Evolutionary conservation across 2,888 invertebrate genomes (phyloP), one percentile per base, ranked within the genome.

Genomic region (Altica lythri): DNA sequence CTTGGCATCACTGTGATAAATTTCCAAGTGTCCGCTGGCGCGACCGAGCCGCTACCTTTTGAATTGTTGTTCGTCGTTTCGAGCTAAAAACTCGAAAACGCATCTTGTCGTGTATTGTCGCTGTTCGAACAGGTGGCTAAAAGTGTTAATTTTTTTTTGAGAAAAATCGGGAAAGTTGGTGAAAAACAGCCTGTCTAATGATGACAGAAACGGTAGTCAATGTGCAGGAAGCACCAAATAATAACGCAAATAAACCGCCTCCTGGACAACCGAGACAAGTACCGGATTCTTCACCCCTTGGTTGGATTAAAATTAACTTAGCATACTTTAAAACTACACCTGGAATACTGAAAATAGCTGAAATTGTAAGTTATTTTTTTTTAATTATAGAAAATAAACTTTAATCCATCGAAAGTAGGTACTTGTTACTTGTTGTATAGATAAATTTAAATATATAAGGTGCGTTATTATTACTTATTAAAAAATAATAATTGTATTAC

Each of bases 131-230:
- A 54, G 54, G 54, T 54, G 54, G 37, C 48, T 13, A 14, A 22
- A 25, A 40, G 22, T 13, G 34, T 34, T 13, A 4, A 25, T 18
- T 38, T 38, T 38, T 38, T 6, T 22, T 14, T 18, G 18, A 1
- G 14, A 16, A 35, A 34, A 46, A 27, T 16, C 40, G 18, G 18
- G 35, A 50, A 10, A 17, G 18, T 27, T 17, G 29, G 42, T 27
- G 50, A 40, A 49, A 62, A 49, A n/a, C n/a, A 16, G 22, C 35
- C 44, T 45, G 44, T 44, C 57, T 56, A 60, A 89, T 88, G 86
- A 90, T 90, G 85, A 87, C 89, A 75, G 90, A 90, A 82, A 89
- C 89, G 71, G 89, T 89, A 72, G 88, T 90, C 70, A 89, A 85
- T 69, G 86, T 89, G 76, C 87, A 88, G 73, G 85, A 85, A 74